Evolutionary conservation across 2,888 invertebrate species (phyloP), one percentile per base, ranked within the genome.

Genomic region (Drosophila incognita): DNA sequence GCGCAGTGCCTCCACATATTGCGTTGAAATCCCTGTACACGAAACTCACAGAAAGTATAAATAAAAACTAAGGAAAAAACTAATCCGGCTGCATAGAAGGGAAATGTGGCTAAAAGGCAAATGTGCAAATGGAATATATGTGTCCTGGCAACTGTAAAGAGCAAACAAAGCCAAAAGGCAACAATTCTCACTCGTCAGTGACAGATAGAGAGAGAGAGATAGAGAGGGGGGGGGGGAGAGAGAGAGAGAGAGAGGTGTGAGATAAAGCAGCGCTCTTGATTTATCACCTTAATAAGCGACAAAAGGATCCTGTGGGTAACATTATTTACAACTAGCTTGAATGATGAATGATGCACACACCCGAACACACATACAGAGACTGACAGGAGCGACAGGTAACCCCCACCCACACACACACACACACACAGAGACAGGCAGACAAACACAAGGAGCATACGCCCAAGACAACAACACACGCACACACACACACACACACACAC

Each of bases 211-310:
- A 31, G 4, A 18, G 8, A 21, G n/a, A 10, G 2, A n/a, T 36
- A 27, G 15, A 40, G 38, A 42, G 27, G 0, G 8, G 1, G 24
- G 60, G 15, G 33, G 2, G 10, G 31, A 31, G 42, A 6, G n/a
- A n/a, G n/a, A n/a, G n/a, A 0, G 11, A 2, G 4, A 24, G 21
- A n/a, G n/a, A 29, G 13, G 24, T 46, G 15, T 15, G 46, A 46
- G 46, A 46, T 15, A 24, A 27, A 64, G 62, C 31, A 69, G 62
- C 53, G 71, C 81, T 85, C 89, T 90, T 88, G 88, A 88, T 88
- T 88, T 90, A 88, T 88, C 90, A 86, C 90, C 90, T 80, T 88
- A 89, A 90, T 88, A 88, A 90, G 81, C 90, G 80, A 86, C 71
- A 81, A 84, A 56, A 74, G 84, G 83, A 86, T 90, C 89, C 89